These are phyloP conservation scores for Crotalus viridis DNA, from an alignment of 2,113 vertebrate genomes.

Conservation along the genomic window DNA sequence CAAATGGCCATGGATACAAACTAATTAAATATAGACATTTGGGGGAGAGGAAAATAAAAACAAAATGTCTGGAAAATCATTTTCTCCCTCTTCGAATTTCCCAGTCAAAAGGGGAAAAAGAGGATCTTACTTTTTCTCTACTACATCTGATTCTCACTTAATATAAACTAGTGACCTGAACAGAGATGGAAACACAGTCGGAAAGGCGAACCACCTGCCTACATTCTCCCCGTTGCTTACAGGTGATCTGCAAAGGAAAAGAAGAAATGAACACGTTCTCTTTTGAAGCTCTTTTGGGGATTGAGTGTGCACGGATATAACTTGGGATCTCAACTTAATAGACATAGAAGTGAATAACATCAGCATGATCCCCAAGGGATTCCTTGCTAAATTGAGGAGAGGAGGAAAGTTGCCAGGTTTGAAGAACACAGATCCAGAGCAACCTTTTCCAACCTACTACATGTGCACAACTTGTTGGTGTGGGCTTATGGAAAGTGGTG, in stretches of 20 bases:
- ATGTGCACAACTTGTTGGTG: not conserved
- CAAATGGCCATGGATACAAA: too few relatives aligned
- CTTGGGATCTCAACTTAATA: not conserved
- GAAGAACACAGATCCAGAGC: not conserved
- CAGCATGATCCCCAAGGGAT: not conserved
- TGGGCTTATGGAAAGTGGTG: not conserved
- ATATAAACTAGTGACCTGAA: conserved; percentile 7
- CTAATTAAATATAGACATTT: not conserved
- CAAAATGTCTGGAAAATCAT: not conserved
- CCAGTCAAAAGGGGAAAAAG: not conserved
- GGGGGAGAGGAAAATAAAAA: not conserved
- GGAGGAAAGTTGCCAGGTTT: not conserved
- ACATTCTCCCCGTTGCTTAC: conserved; percentile 8
- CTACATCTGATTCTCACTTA: not conserved
- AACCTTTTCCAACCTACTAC: not conserved
- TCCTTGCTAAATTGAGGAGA: not conserved
- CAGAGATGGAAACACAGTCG: not conserved
- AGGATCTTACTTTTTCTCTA: not conserved
- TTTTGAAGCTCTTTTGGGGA: not conserved
- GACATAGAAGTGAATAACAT: not conserved
- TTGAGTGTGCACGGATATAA: not conserved
- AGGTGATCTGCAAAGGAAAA: conserved; percentile 5
- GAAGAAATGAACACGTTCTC: not conserved
- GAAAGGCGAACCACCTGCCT: conserved; percentile 5
- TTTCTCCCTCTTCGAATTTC: not conserved